phyloP scores from a whole-genome alignment of 2,113 vertebrate genomes.

The Limanda limanda region DNA sequence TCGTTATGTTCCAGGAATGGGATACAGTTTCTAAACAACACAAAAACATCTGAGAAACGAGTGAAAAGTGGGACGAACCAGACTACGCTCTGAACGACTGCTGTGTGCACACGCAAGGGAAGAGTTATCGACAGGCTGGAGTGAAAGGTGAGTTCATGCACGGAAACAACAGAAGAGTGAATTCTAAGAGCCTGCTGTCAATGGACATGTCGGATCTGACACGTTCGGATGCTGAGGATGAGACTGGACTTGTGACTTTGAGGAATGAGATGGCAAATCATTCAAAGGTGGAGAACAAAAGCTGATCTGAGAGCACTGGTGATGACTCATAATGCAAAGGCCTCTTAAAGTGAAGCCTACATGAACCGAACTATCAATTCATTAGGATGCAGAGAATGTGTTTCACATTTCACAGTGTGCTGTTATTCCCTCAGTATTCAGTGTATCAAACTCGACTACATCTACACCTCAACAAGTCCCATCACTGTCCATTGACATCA shows the following conservation, averaged over 20 bases:
- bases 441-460: background rate
- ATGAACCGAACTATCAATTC: background rate
- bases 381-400: background rate
- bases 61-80: conserved; percentile 7
- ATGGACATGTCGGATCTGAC: conserved; percentile 75
- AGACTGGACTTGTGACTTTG: conserved; percentile 44
- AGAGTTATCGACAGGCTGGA: conserved; percentile 38
- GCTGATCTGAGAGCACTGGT: conserved; percentile 36
- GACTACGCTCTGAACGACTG: background rate
- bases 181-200: conserved; percentile 81
- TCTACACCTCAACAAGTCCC: conserved; percentile 12
- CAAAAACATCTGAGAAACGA: conserved; percentile 10
- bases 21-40: conserved; percentile 64
- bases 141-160: conserved; percentile 67
- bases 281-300: conserved; percentile 64
- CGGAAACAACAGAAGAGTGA: conserved; percentile 54
- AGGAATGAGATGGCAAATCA: conserved; percentile 72
- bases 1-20: conserved; percentile 21
- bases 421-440: background rate
- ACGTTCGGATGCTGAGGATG: conserved; percentile 51
- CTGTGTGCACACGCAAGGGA: conserved; percentile 18
- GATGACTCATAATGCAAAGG: conserved; percentile 32
- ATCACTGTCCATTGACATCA: conserved; percentile 85
- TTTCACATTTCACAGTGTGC: background rate
- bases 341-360: background rate